Evolutionary conservation across 2,113 vertebrate genomes (phyloP).

Genomic region (Polypterus bichir): DNA sequence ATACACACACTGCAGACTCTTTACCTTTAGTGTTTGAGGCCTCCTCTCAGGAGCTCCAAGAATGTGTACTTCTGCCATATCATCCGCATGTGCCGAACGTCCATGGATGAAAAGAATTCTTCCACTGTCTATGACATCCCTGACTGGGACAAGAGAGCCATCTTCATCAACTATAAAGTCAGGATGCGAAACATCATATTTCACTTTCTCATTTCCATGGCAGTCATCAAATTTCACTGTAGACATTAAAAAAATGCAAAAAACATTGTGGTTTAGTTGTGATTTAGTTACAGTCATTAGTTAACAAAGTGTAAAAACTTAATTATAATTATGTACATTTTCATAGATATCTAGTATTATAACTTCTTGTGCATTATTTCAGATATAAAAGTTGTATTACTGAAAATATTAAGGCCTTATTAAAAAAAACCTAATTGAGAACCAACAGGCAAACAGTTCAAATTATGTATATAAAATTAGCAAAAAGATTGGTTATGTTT

Average conservation of each 20-base stretch:
- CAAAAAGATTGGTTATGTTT: too few species aligned
- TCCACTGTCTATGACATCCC: slow-evolving; percentile 46
- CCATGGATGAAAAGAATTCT: slow-evolving; percentile 66
- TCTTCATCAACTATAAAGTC: slow-evolving; percentile 65
- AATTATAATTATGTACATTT: too few species aligned
- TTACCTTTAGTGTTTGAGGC: slow-evolving; percentile 60
- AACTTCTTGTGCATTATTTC: too few species aligned
- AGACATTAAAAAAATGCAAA: slow-evolving; percentile 8
- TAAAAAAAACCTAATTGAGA: too few species aligned
- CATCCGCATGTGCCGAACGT: slow-evolving; percentile 55
- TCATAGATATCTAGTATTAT: too few species aligned
- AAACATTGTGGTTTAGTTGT: background rate
- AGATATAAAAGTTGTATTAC: too few species aligned
- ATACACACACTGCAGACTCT: background rate
- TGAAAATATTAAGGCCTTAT: too few species aligned
- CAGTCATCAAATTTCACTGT: slow-evolving; percentile 86
- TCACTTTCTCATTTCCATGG: slow-evolving; percentile 64
- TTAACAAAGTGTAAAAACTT: too few species aligned
- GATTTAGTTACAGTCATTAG: too few species aligned
- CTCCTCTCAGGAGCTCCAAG: slow-evolving; percentile 41
- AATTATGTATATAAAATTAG: too few species aligned
- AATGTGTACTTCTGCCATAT: slow-evolving; percentile 70
- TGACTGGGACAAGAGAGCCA: slow-evolving; percentile 53
- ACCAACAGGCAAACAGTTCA: too few species aligned
- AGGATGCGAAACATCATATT: slow-evolving; percentile 74